A percentile compares a stretch with the other conserved stretches of the same genome.
These are phyloP conservation scores for Drosophila repleta DNA, from an alignment of 1,140 invertebrate species.

Conservation along the genomic window DNA sequence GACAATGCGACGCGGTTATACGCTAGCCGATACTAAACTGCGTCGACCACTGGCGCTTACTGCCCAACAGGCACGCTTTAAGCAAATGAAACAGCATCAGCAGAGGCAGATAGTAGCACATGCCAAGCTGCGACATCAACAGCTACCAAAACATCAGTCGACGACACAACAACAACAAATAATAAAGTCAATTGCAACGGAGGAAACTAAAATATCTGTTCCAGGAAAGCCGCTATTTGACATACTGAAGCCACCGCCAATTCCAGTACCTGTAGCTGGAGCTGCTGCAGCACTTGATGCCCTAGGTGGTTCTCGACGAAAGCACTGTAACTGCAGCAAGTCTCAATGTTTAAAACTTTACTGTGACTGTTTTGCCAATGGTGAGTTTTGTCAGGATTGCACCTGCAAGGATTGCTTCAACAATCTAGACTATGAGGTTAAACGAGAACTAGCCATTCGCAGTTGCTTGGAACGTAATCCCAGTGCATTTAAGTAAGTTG, in stretches of 20 bases:
- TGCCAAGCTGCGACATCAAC: slow-evolving; percentile 52
- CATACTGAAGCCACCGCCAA: slow-evolving; percentile 51
- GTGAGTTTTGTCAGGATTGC: slow-evolving; percentile 99
- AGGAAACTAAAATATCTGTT: slow-evolving; percentile 23
- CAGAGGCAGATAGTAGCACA: slow-evolving; percentile 53
- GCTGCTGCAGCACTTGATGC: slow-evolving; percentile 37
- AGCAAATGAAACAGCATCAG: slow-evolving; percentile 45
- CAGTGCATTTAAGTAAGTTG: slow-evolving; percentile 90
- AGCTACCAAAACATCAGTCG: slow-evolving; percentile 50
- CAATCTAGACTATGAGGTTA: slow-evolving; percentile 97
- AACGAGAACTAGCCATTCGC: slow-evolving; percentile 96
- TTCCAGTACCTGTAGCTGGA: not conserved
- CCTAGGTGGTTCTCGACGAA: slow-evolving; percentile 59
- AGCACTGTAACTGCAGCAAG: slow-evolving; percentile 98
- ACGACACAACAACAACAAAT: slow-evolving; percentile 4
- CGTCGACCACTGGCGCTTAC: slow-evolving; percentile 35
- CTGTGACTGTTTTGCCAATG: slow-evolving; percentile 99
- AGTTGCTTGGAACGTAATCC: slow-evolving; percentile 97
- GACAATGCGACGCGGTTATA: slow-evolving; percentile 62
- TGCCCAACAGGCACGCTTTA: slow-evolving; percentile 33
- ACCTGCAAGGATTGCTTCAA: slow-evolving; percentile 99
- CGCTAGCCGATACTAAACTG: slow-evolving; percentile 53
- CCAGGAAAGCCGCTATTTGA: slow-evolving; percentile 60
- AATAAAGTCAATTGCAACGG: slow-evolving; percentile 8
- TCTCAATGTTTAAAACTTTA: slow-evolving; percentile 99